phyloP scores from a whole-genome alignment of 2,797 vertebrate genomes.

The Artibeus jamaicensis region DNA sequence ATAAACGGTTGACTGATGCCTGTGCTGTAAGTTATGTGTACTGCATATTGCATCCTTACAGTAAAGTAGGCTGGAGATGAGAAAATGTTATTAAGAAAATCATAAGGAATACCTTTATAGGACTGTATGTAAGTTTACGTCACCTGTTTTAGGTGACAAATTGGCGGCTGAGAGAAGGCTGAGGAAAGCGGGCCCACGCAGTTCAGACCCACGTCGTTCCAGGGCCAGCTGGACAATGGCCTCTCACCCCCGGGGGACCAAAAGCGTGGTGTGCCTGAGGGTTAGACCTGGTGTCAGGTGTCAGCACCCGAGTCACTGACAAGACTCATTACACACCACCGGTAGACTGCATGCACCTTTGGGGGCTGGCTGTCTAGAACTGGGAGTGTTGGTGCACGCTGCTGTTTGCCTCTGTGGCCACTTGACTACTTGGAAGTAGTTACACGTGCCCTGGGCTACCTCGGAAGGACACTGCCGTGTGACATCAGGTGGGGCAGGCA shows the following conservation, averaged over 20 bases:
- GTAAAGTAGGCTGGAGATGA: background rate
- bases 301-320: background rate
- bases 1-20: background rate
- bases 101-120: background rate
- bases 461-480: background rate
- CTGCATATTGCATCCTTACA: background rate
- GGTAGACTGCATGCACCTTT: background rate
- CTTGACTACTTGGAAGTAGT: background rate
- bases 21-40: background rate
- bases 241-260: background rate
- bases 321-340: background rate
- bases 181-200: accelerated
- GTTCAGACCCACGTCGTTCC: too few species aligned
- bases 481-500: background rate
- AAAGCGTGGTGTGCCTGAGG: background rate
- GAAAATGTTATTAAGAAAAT: background rate
- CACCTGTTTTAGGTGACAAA: background rate
- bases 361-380: background rate
- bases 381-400: accelerated
- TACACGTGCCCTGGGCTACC: background rate
- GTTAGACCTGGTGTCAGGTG: background rate
- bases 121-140: background rate
- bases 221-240: background rate
- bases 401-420: background rate
- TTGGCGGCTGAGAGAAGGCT: background rate